A percentile compares a stretch with the other conserved stretches of the same genome.
Evolutionary conservation across 2,888 invertebrate species (phyloP).

Genomic region (Ochropleura plecta): DNA sequence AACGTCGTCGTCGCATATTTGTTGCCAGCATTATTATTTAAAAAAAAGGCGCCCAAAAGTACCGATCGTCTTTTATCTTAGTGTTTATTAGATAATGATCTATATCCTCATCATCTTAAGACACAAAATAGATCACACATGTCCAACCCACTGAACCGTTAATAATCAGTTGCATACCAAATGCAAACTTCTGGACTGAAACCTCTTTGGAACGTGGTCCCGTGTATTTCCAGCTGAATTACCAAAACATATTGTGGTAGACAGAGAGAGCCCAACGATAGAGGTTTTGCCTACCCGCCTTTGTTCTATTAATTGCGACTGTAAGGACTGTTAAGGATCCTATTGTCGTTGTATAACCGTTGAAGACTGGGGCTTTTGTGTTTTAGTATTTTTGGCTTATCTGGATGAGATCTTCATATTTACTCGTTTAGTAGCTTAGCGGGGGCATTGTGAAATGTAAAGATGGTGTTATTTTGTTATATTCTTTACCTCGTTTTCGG

Average conservation of each 20-base stretch:
- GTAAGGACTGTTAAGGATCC: slow-evolving; percentile 68
- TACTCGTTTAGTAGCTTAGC: slow-evolving; percentile 28
- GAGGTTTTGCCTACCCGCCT: slow-evolving; percentile 72
- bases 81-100: not conserved
- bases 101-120: not conserved
- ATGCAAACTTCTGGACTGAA: slow-evolving; percentile 39
- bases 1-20: not conserved
- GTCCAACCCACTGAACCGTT: slow-evolving; percentile 9
- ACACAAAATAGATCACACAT: not conserved
- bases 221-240: slow-evolving; percentile 65
- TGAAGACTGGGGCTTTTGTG: slow-evolving; percentile 69
- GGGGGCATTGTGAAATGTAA: slow-evolving; percentile 30
- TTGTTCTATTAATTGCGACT: slow-evolving; percentile 81
- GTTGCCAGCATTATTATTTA: not conserved
- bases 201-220: slow-evolving; percentile 44
- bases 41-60: not conserved
- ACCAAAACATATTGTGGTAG: slow-evolving; percentile 72
- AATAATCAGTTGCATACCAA: slow-evolving; percentile 50
- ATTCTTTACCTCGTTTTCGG: slow-evolving; percentile 1
- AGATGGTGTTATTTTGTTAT: slow-evolving; percentile 29
- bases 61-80: not conserved
- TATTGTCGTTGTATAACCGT: slow-evolving; percentile 53
- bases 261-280: slow-evolving; percentile 70
- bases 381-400: slow-evolving; percentile 67
- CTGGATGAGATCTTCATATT: slow-evolving; percentile 63